phyloP scores from a whole-genome alignment of 2,888 invertebrate genomes.

The Aphrophora alni region DNA sequence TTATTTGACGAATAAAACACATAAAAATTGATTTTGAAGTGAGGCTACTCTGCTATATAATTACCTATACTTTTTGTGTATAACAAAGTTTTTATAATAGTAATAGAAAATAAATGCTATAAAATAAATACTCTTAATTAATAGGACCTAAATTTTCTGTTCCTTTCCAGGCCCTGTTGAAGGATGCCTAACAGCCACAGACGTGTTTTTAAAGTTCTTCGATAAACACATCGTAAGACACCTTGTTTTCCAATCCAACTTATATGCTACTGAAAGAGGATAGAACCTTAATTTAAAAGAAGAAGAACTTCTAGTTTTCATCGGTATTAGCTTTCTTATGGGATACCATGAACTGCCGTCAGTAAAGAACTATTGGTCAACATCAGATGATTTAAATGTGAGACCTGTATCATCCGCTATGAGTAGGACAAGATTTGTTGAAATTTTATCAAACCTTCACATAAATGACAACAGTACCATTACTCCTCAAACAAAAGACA shows the following conservation, averaged over 20 bases:
- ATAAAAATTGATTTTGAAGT: no score
- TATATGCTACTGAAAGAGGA: slow-evolving; percentile 24
- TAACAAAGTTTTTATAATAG: no score
- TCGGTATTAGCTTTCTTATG: slow-evolving; percentile 34
- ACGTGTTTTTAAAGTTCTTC: background rate
- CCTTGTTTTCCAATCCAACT: slow-evolving; percentile 26
- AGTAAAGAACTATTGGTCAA: slow-evolving; percentile 29
- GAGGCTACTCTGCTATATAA: no score
- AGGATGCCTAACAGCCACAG: slow-evolving; percentile 12
- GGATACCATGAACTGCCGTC: slow-evolving; percentile 26
- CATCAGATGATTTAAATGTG: slow-evolving; percentile 15
- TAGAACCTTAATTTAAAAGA: slow-evolving; percentile 20
- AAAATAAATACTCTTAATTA: no score
- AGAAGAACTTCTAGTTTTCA: slow-evolving; percentile 28
- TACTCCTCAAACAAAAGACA: slow-evolving; percentile 6
- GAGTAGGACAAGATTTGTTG: slow-evolving; percentile 28
- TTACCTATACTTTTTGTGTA: no score
- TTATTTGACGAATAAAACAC: no score
- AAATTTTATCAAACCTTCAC: slow-evolving; percentile 20
- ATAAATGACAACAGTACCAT: slow-evolving; percentile 27
- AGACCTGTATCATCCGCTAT: slow-evolving; percentile 13
- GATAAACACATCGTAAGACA: slow-evolving; percentile 19
- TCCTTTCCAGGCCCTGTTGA: slow-evolving; percentile 18
- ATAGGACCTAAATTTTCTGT: no score
- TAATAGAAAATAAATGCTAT: no score